A percentile compares a stretch with the other conserved stretches of the same genome.
These are phyloP conservation scores for Aphodius granarius DNA, from an alignment of 2,888 invertebrate species.

Conservation along the genomic window DNA sequence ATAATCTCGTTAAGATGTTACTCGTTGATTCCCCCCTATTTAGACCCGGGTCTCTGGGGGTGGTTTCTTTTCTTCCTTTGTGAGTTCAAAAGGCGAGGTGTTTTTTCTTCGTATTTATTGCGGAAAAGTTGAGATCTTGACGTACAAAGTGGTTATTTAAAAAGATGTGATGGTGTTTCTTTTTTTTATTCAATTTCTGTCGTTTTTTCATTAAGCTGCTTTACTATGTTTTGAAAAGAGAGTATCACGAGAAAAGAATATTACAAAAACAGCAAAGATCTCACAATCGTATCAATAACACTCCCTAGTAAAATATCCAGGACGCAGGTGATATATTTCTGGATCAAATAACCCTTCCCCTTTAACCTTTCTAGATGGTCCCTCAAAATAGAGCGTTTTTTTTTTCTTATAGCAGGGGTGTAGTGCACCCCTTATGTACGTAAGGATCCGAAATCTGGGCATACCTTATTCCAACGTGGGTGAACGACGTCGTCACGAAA, in stretches of 20 bases:
- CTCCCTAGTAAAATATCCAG: too few species aligned
- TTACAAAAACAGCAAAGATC: too few species aligned
- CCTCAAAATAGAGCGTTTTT: not conserved
- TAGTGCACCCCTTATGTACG: not conserved
- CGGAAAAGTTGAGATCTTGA: not conserved
- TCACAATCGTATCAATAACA: too few species aligned
- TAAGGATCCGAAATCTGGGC: not conserved
- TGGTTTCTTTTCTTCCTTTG: not conserved
- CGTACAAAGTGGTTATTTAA: not conserved
- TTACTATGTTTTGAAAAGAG: not conserved
- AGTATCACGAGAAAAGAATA: too few species aligned
- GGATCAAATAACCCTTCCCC: not conserved
- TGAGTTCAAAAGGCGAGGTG: not conserved
- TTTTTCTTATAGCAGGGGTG: not conserved
- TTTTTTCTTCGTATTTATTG: not conserved
- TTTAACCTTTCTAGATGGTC: not conserved
- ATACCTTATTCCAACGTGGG: not conserved
- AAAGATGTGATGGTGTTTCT: not conserved
- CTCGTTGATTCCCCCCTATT: not conserved
- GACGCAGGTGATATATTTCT: not conserved
- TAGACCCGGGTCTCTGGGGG: not conserved
- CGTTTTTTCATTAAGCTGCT: not conserved
- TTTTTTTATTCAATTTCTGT: not conserved
- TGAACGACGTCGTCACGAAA: not conserved
- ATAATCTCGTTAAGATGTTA: not conserved